Evolutionary conservation across 2,888 invertebrate species (phyloP).

Genomic region (Apamea sordens): DNA sequence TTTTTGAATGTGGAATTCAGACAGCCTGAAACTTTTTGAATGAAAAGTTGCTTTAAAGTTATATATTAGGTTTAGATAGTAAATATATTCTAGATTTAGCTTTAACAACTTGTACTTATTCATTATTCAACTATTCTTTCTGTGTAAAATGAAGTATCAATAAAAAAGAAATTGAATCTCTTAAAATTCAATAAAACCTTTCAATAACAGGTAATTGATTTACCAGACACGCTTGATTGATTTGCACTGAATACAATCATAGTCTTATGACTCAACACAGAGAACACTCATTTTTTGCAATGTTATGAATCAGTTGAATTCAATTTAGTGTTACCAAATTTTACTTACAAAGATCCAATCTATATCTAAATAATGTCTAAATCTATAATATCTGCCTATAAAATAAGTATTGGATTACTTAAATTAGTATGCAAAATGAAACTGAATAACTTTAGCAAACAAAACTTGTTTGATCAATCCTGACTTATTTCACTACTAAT

Average conservation of each 20-base stretch:
- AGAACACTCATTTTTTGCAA: not conserved
- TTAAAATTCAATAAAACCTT: not conserved
- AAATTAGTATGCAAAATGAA: not conserved
- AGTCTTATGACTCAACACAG: constrained; percentile 11
- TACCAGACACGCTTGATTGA: constrained; percentile 17
- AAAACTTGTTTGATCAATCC: not conserved
- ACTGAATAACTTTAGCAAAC: not conserved
- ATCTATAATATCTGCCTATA: not conserved
- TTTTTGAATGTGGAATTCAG: constrained; percentile 41
- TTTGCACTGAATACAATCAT: not conserved
- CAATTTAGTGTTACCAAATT: not conserved
- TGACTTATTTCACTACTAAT: not conserved
- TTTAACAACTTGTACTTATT: not conserved
- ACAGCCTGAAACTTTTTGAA: constrained; percentile 18
- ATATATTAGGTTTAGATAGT: not conserved
- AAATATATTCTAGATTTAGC: not conserved
- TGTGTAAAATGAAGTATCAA: not conserved
- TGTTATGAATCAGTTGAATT: not conserved
- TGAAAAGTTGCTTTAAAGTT: not conserved
- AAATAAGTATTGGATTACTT: not conserved
- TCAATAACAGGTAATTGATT: constrained; percentile 27
- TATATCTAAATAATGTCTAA: too few species aligned
- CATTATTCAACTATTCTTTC: not conserved
- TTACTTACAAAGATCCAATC: not conserved
- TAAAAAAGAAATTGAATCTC: not conserved